Conservation (phyloP, 92 coral and sea anemone genomes). For the Anthopleura xanthogrammica region DNA sequence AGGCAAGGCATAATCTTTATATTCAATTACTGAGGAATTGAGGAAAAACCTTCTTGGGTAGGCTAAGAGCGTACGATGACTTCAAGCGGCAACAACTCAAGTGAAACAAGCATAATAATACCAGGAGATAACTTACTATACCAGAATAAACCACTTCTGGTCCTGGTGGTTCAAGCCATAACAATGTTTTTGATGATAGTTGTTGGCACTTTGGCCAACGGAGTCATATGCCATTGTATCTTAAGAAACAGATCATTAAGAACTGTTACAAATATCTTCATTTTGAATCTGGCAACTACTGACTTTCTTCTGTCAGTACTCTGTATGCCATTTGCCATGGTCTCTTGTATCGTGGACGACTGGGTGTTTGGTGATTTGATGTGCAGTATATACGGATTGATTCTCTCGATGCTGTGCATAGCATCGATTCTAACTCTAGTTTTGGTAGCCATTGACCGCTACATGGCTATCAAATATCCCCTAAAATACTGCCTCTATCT, state of each 20-base stretch:
- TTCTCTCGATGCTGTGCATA: conserved; percentile 70
- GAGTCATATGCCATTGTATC: conserved; percentile 75
- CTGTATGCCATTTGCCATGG: conserved; percentile 79
- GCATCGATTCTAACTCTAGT: conserved; percentile 74
- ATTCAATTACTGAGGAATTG: not conserved
- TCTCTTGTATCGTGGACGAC: conserved; percentile 57
- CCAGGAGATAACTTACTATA: not conserved
- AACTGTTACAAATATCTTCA: conserved; percentile 72
- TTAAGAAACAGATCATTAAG: conserved; percentile 60
- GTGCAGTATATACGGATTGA: conserved; percentile 64
- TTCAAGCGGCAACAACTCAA: conserved; percentile 10
- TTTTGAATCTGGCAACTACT: conserved; percentile 76
- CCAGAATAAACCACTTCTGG: conserved; percentile 18
- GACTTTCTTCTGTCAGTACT: conserved; percentile 72
- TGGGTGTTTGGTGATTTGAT: conserved; percentile 75
- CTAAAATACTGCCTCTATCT: conserved; percentile 64
- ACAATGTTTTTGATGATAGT: conserved; percentile 52
- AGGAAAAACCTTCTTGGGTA: not conserved
- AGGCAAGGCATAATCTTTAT: not conserved
- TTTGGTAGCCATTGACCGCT: conserved; percentile 77
- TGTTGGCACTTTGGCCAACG: conserved; percentile 70
- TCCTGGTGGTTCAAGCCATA: conserved; percentile 57
- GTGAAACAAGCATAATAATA: not conserved
- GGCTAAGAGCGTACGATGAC: not conserved
- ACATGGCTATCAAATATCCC: conserved; percentile 77